Conservation (phyloP, 2,888 invertebrate genomes). For the Catonia carolina region DNA sequence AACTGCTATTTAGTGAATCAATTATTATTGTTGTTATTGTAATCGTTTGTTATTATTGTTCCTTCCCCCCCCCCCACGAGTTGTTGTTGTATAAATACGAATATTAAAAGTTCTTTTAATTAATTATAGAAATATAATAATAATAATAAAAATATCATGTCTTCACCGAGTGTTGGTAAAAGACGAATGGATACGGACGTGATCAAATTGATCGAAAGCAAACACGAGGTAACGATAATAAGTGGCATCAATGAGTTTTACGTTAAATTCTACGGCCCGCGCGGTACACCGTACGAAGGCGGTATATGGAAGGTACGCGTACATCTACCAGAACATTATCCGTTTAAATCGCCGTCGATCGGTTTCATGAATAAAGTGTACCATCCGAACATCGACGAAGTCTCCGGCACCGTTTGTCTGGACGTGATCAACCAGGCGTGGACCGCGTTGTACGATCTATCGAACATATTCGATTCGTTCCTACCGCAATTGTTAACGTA, state of each 20-base stretch:
- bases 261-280: slow-evolving; percentile 98
- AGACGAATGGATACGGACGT: slow-evolving; percentile 99
- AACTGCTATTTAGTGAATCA: no score
- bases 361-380: slow-evolving; percentile 99
- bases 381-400: slow-evolving; percentile 99
- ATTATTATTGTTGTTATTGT: no score
- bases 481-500: slow-evolving; percentile 3
- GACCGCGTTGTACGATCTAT: slow-evolving; percentile 93
- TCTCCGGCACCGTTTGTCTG: slow-evolving; percentile 96
- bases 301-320: slow-evolving; percentile 99
- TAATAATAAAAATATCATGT: slow-evolving; percentile 55
- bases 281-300: slow-evolving; percentile 93
- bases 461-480: slow-evolving; percentile 7
- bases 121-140: no score
- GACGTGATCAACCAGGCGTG: slow-evolving; percentile 99
- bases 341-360: slow-evolving; percentile 99
- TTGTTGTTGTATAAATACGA: no score
- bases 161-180: slow-evolving; percentile 99
- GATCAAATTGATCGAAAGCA: slow-evolving; percentile 99
- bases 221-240: slow-evolving; percentile 97
- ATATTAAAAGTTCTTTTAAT: no score
- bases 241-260: slow-evolving; percentile 98
- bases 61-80: no score
- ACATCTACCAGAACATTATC: slow-evolving; percentile 97
- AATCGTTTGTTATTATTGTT: no score